Percentiles rank a stretch among this genome's conserved stretches.
Evolutionary conservation across 2,888 invertebrate genomes (phyloP).

Genomic region (Tetranychus truncatus): DNA sequence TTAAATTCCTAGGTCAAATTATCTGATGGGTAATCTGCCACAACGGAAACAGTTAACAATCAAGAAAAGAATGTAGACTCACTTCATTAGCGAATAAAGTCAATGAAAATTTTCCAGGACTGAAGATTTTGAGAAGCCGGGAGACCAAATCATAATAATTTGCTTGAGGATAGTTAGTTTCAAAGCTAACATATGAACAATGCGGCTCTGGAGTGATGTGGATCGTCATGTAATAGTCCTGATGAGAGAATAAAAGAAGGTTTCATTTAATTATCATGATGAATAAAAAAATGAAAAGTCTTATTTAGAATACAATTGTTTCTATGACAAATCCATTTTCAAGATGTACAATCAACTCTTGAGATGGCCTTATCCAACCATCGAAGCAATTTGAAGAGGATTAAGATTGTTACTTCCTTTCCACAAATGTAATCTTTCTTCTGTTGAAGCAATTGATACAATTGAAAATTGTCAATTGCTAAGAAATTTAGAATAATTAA

Average conservation of each 20-base stretch:
- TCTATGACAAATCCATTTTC: no score
- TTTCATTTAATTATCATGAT: neutral
- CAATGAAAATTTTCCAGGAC: constrained; percentile 75
- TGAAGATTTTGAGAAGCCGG: constrained; percentile 66
- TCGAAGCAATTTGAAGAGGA: no score
- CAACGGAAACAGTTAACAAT: neutral
- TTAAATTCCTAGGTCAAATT: neutral
- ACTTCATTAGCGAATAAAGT: constrained; percentile 89
- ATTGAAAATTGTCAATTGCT: no score
- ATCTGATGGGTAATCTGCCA: neutral
- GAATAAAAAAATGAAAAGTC: neutral
- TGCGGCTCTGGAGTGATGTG: constrained; percentile 94
- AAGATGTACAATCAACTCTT: no score
- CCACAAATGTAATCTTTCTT: no score
- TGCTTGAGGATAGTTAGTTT: constrained; percentile 55
- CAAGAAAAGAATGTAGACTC: constrained; percentile 26
- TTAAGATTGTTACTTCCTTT: no score
- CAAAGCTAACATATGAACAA: constrained; percentile 80
- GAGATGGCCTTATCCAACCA: no score
- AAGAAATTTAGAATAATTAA: neutral
- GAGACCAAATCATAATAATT: constrained; percentile 64
- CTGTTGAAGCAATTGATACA: no score
- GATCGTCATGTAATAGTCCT: constrained; percentile 97
- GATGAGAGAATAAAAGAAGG: constrained; percentile 22
- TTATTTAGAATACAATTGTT: no score